Conservation (phyloP, 2,797 vertebrate species). For the Selene dorsalis region DNA sequence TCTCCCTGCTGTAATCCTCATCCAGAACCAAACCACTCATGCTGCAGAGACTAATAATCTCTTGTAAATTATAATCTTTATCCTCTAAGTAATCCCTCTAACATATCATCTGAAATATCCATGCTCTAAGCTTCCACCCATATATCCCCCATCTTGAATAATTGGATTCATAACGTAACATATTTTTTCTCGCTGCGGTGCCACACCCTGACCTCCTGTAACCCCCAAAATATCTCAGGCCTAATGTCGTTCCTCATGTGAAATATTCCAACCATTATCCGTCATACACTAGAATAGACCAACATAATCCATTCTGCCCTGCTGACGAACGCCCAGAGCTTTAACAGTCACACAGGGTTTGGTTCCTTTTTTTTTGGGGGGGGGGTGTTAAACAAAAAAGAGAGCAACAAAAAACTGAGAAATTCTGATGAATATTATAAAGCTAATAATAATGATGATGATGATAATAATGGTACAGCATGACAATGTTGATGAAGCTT, state of each 20-base stretch:
- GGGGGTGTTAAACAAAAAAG: too few species aligned
- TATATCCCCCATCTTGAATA: conserved; percentile 20
- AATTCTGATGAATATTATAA: not conserved
- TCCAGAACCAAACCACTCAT: conserved; percentile 33
- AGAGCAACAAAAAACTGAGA: too few species aligned
- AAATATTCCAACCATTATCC: conserved; percentile 42
- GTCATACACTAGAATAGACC: conserved; percentile 7
- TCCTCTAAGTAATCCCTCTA: conserved; percentile 49
- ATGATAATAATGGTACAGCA: not conserved
- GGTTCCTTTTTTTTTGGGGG: not conserved
- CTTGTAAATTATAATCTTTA: conserved; percentile 50
- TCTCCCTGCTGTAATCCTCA: conserved; percentile 9
- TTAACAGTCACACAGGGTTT: conserved; percentile 40
- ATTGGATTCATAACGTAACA: conserved; percentile 2
- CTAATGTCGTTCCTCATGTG: too few species aligned
- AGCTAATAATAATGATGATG: not conserved
- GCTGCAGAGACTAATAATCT: conserved; percentile 51
- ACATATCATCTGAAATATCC: conserved; percentile 15
- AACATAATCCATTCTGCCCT: conserved; percentile 52
- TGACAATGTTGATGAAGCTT: not conserved
- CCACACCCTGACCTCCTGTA: not conserved
- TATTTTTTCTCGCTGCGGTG: not conserved
- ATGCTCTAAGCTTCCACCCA: conserved; percentile 9
- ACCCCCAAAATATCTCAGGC: conserved; percentile 9
- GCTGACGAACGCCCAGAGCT: conserved; percentile 32